A percentile compares a stretch with the other conserved stretches of the same genome.
Conservation (phyloP, 2,888 invertebrate genomes). For the Clistopyga incitator region DNA sequence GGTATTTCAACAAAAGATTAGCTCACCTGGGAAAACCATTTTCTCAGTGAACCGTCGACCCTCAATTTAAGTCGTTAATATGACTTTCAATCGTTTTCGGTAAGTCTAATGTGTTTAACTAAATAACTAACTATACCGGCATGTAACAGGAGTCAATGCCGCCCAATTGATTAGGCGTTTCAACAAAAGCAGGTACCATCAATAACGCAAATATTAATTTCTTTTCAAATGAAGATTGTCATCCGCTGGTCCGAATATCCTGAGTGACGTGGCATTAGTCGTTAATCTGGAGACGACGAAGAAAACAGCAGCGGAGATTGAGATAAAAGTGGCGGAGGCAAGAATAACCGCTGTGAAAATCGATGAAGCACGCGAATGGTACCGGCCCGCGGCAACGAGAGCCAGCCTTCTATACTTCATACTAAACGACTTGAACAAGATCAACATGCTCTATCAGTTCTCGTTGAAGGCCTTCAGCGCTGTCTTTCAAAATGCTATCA, state of each 20-base stretch:
- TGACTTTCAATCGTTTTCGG: too few species aligned
- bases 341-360: constrained; percentile 94
- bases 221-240: constrained; percentile 87
- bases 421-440: constrained; percentile 95
- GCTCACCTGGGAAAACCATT: too few species aligned
- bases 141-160: too few species aligned
- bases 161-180: neutral
- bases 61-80: too few species aligned
- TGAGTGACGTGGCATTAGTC: constrained; percentile 95
- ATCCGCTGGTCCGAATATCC: constrained; percentile 95
- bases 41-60: too few species aligned
- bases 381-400: constrained; percentile 93
- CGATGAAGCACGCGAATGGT: constrained; percentile 95
- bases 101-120: too few species aligned
- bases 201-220: constrained; percentile 1
- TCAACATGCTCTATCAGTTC: constrained; percentile 98
- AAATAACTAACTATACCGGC: too few species aligned
- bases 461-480: constrained; percentile 97
- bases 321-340: constrained; percentile 94
- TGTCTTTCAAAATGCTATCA: constrained; percentile 94
- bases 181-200: neutral
- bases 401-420: constrained; percentile 97
- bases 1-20: too few species aligned
- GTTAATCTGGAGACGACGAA: constrained; percentile 97
- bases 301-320: constrained; percentile 95